These are phyloP conservation scores for Neuroscelio doddi DNA, from an alignment of 2,888 invertebrate species.

Conservation along the genomic window DNA sequence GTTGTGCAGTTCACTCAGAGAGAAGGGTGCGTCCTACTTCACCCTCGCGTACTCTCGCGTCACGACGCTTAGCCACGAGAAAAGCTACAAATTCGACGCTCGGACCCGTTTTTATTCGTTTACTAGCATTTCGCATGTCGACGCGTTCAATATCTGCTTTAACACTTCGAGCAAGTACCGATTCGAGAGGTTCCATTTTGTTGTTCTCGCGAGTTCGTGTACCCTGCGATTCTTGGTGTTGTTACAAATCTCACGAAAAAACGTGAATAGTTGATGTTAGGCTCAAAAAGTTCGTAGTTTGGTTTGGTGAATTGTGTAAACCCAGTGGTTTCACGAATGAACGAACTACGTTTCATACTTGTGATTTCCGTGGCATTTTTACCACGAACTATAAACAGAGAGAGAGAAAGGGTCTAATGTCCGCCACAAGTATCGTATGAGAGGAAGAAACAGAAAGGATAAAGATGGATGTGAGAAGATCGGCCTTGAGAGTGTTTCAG, in stretches of 20 bases:
- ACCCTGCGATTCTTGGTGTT: conserved; percentile 9
- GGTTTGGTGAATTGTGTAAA: conserved; percentile 34
- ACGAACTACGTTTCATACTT: conserved; percentile 16
- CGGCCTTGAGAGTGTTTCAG: conserved; percentile 28
- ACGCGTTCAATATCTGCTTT: neutral
- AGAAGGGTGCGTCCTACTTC: conserved; percentile 70
- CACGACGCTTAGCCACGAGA: conserved; percentile 18
- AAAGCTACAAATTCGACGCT: neutral
- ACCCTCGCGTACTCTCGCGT: conserved; percentile 58
- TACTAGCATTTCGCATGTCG: neutral
- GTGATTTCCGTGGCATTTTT: conserved; percentile 4
- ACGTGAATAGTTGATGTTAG: neutral
- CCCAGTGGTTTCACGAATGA: conserved; percentile 19
- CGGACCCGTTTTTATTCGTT: conserved; percentile 13
- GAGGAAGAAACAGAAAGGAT: conserved; percentile 1
- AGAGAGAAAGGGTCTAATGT: neutral
- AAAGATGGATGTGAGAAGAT: conserved; percentile 32
- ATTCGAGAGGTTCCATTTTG: conserved; percentile 26
- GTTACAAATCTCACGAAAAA: neutral
- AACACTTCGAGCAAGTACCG: neutral
- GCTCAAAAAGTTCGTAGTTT: neutral
- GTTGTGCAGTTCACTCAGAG: conserved; percentile 50
- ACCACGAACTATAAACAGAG: conserved; percentile 9
- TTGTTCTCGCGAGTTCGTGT: conserved; percentile 13
- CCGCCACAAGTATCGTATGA: conserved; percentile 1